Percentiles rank a stretch among this genome's conserved stretches.
Conservation (phyloP, 1,140 invertebrate species). For the Drosophila rhopaloa region DNA sequence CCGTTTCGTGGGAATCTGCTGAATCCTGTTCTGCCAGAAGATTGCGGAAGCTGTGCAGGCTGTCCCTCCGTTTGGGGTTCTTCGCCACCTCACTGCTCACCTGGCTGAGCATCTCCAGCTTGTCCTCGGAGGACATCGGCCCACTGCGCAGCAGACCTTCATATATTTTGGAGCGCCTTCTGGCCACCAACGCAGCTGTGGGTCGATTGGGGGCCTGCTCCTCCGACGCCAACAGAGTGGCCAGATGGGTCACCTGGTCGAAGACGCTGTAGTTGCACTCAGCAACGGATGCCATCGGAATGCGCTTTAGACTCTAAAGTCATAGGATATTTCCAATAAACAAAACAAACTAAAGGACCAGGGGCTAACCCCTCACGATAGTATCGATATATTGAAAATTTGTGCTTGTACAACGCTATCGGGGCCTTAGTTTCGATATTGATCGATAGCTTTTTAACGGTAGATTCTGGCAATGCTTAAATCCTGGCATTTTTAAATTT, state of each 20-base stretch:
- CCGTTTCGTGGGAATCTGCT: neutral
- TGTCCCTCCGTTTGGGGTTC: neutral
- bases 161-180: slow-evolving; percentile 45
- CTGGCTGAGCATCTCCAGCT: neutral
- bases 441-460: too few species aligned
- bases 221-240: slow-evolving; percentile 26
- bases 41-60: slow-evolving; percentile 1
- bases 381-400: neutral
- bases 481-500: too few species aligned
- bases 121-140: slow-evolving; percentile 1
- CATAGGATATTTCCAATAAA: slow-evolving; percentile 4
- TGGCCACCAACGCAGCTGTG: slow-evolving; percentile 49
- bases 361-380: too few species aligned
- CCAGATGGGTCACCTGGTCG: slow-evolving; percentile 43
- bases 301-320: neutral
- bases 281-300: slow-evolving; percentile 33
- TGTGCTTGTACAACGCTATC: too few species aligned
- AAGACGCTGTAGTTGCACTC: slow-evolving; percentile 28
- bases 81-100: neutral
- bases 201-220: neutral
- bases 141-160: slow-evolving; percentile 30
- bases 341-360: neutral
- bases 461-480: too few species aligned
- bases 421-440: too few species aligned
- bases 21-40: slow-evolving; percentile 1